Evolutionary conservation across 2,888 invertebrate species (phyloP).

Genomic region (Mesoligia furuncula): DNA sequence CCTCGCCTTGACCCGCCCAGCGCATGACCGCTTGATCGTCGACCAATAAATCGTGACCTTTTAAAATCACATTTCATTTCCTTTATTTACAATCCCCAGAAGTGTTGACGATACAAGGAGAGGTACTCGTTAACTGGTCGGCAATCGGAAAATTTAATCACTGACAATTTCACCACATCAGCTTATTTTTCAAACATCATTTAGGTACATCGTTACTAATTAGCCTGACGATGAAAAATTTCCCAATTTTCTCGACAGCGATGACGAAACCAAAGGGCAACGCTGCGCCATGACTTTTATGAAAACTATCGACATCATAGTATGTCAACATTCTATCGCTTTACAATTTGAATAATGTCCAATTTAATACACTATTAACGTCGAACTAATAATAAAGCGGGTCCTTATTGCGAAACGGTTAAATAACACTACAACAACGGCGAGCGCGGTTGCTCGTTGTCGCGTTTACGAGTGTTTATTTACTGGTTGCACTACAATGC

Average conservation of each 20-base stretch:
- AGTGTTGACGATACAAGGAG: constrained; percentile 58
- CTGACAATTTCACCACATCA: constrained; percentile 58
- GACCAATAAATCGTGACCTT: constrained; percentile 79
- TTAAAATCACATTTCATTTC: constrained; percentile 76
- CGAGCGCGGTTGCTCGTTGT: constrained; percentile 53
- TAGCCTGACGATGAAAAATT: constrained; percentile 49
- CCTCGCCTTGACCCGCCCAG: constrained; percentile 79
- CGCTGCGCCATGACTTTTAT: constrained; percentile 46
- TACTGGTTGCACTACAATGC: constrained; percentile 66
- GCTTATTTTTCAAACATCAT: constrained; percentile 52
- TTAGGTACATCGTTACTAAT: constrained; percentile 41
- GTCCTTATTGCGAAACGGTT: constrained; percentile 63
- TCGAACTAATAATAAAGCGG: constrained; percentile 65
- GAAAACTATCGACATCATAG: constrained; percentile 32
- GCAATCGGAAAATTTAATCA: constrained; percentile 57
- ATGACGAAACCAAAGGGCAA: constrained; percentile 53
- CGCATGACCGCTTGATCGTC: constrained; percentile 75
- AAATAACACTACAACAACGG: constrained; percentile 64
- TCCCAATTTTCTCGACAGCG: constrained; percentile 57
- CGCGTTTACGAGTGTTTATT: constrained; percentile 69
- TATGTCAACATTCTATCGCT: constrained; percentile 48
- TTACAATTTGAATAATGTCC: constrained; percentile 56
- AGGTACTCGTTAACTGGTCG: constrained; percentile 63
- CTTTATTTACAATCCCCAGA: constrained; percentile 78
- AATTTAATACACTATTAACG: constrained; percentile 62